Conservation (phyloP, 2,797 vertebrate genomes). For the Scarus forsteni region DNA sequence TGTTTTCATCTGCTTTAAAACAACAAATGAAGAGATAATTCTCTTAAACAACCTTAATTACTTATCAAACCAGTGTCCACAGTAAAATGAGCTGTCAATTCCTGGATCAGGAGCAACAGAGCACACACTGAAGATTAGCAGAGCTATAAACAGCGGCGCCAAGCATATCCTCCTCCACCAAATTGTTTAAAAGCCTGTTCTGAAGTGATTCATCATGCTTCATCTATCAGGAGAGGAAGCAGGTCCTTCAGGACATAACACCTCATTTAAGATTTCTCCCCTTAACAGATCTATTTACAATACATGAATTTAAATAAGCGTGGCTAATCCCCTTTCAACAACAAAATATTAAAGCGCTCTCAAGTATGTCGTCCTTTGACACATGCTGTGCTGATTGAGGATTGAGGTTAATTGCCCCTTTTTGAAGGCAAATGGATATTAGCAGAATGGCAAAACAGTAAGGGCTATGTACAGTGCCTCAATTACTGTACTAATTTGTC, state of each 20-base stretch:
- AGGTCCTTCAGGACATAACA: conserved; percentile 27
- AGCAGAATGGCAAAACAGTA: conserved; percentile 26
- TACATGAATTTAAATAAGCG: conserved; percentile 39
- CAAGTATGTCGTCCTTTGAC: conserved; percentile 30
- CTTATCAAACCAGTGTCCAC: conserved; percentile 13
- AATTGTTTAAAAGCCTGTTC: conserved; percentile 19
- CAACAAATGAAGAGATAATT: not conserved
- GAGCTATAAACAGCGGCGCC: not conserved
- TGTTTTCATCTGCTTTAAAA: conserved; percentile 2
- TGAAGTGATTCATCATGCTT: conserved; percentile 40
- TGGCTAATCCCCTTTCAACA: conserved; percentile 49
- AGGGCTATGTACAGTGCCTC: conserved; percentile 29
- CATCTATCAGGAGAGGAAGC: conserved; percentile 10
- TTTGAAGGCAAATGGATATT: conserved; percentile 50
- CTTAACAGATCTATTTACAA: conserved; percentile 37
- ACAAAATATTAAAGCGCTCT: conserved; percentile 27
- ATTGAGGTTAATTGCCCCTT: conserved; percentile 60
- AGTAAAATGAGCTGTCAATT: conserved; percentile 11
- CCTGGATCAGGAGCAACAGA: not conserved
- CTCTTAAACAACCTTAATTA: not conserved
- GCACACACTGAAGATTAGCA: not conserved
- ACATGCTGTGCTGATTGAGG: conserved; percentile 41
- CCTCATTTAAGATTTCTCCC: conserved; percentile 38
- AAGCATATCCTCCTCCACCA: conserved; percentile 1
- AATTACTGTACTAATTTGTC: conserved; percentile 55